Base-by-base conservation (phyloP, 2,113 vertebrate species). In the Atractosteus spatula region DNA sequence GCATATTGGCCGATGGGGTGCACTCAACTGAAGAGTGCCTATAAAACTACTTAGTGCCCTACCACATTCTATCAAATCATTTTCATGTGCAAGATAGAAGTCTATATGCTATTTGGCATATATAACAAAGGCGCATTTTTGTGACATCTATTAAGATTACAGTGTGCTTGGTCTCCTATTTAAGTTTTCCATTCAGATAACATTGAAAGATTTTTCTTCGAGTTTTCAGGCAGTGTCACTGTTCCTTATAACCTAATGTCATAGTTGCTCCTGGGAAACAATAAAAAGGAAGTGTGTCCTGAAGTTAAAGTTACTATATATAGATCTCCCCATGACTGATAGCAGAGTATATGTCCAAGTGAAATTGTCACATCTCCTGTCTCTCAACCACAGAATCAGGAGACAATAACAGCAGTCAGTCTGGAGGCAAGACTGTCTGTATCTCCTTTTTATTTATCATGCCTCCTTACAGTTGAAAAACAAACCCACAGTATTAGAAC, bases 231-330 rank as follows among this genome's bases (percentile, higher is more conserved):
- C 44, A 72, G 44, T 17, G 51, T 8, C 63, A 59, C 72, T 61
- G 44, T 56, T 61, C 55, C 72, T 80, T 69, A 62, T 16, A 16
- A 73, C 56, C 4, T 45, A 69, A 68, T 77, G 82, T 78, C 81
- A 74, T 65, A 83, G 78, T 79, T 79, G 78, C 82, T 83, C 71
- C 72, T 73, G 73, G 17, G 66, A 59, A 74, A 64, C 67, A 62
- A 80, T 81, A 76, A 79, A 80, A 72, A 73, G 56, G 75, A 61
- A 55, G 57, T 64, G 75, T 83, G 75, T 81, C 78, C 75, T 69
- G 81, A 74, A 66, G 76, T 70, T 69, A 3, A 54, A 76, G 68
- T 79, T 81, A 86, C 76, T 80, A 85, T 80, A 76, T 68, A 74
- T 76, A 83, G 81, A 64, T 57, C 71, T 0, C 70, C 78, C 66